Base-by-base conservation (phyloP, 1,140 invertebrate species). In the Solen grandis region DNA sequence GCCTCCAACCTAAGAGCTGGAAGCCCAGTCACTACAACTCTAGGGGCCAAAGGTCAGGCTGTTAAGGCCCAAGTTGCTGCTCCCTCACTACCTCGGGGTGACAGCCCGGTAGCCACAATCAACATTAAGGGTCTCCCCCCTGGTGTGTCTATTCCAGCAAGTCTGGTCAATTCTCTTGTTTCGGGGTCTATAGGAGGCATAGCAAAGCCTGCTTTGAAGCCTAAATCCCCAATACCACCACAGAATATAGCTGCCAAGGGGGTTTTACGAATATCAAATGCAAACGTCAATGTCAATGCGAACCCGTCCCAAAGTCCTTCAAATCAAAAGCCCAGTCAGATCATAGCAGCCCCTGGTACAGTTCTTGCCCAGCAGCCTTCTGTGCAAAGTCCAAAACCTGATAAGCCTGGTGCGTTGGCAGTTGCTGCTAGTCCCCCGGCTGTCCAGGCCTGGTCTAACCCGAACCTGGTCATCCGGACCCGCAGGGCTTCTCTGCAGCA, bases 381-480 rank as follows among this genome's bases (percentile, higher is more conserved):
- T n/a, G n/a, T n/a, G n/a, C n/a, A n/a, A n/a, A n/a, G n/a, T n/a
- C n/a, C n/a, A n/a, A n/a, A n/a, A n/a, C n/a, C n/a, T n/a, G n/a
- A n/a, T n/a, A n/a, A n/a, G n/a, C 54, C 65, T 5, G 52, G 35
- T 10, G 54, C 63, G 22, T 41, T 46, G 16, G 25, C 73, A 1
- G 54, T 65, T 57, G 14, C 75, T 0, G 5, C 25, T 2, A 55
- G 62, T 41, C 60, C 73, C 14, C 35, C 55, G 0, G 59, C 75
- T 22, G 14, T 63, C 10, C 63, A 72, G 57, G 93, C 93, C 4
- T 93, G 93, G 87, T 92, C 92, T 25, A 93, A 94, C 87, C 92
- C 93, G 14, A 93, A 94, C 84, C 88, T 93, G 59, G 93, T 94
- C 0, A 93, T 94, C 66, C 85, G 93, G 38, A 94, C 93, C 10